Percentiles rank a stretch among this genome's conserved stretches.
Conservation (phyloP, 2,797 vertebrate genomes). For the Betta splendens region DNA sequence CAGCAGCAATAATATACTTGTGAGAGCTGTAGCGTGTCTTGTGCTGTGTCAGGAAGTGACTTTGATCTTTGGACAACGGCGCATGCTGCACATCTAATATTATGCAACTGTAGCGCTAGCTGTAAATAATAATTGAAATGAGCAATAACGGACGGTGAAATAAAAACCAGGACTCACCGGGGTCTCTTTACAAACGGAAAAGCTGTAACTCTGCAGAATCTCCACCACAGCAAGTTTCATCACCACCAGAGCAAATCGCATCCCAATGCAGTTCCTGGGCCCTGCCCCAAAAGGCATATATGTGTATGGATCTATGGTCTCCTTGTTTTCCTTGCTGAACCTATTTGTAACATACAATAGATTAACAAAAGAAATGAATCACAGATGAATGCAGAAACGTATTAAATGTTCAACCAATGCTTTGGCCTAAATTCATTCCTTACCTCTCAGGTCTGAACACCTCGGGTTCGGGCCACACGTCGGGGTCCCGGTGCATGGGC, state of each 20-base stretch:
- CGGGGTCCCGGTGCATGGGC: slow-evolving; percentile 69
- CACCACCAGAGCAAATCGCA: slow-evolving; percentile 83
- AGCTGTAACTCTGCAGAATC: slow-evolving; percentile 80
- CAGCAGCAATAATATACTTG: too few relatives aligned
- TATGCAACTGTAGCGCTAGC: slow-evolving; percentile 10
- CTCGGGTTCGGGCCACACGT: slow-evolving; percentile 78
- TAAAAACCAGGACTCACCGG: slow-evolving; percentile 73
- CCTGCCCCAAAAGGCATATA: slow-evolving; percentile 85
- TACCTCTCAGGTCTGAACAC: slow-evolving; percentile 84
- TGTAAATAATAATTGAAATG: background rate
- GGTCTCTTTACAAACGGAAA: slow-evolving; percentile 81
- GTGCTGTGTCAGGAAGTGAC: background rate
- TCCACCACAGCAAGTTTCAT: slow-evolving; percentile 79
- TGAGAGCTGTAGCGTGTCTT: background rate
- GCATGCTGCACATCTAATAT: background rate
- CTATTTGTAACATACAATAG: slow-evolving; percentile 48
- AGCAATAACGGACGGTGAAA: slow-evolving; percentile 1
- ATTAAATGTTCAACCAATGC: too few relatives aligned
- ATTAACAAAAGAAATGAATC: background rate
- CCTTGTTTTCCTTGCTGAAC: slow-evolving; percentile 83
- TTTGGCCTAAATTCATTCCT: slow-evolving; percentile 1
- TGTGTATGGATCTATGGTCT: slow-evolving; percentile 74
- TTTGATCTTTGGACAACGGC: slow-evolving; percentile 31
- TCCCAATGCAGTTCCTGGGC: slow-evolving; percentile 87
- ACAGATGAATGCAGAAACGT: background rate